These are phyloP conservation scores for Aphrophora alni DNA, from an alignment of 2,888 invertebrate genomes.

Conservation along the genomic window DNA sequence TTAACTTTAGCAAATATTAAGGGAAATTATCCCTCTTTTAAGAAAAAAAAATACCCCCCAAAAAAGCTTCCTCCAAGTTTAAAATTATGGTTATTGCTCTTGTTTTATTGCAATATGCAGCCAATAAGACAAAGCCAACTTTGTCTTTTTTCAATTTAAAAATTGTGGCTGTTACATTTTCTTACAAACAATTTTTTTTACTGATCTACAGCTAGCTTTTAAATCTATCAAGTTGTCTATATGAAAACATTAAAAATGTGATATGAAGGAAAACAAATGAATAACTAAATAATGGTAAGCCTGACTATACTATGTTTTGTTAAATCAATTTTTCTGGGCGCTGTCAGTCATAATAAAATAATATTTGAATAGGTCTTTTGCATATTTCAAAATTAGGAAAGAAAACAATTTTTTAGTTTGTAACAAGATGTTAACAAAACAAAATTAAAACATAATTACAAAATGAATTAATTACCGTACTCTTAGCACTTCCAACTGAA, in stretches of 20 bases:
- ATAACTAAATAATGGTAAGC: not conserved
- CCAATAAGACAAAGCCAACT: constrained; percentile 19
- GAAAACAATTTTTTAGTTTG: too few species aligned
- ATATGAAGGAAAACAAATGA: not conserved
- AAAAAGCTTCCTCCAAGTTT: constrained; percentile 32
- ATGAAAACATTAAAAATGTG: not conserved
- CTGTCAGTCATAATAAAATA: not conserved
- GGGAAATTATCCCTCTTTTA: constrained; percentile 20
- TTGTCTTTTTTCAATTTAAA: constrained; percentile 36
- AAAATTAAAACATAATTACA: too few species aligned
- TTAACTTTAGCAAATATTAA: constrained; percentile 21
- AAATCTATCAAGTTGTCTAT: not conserved
- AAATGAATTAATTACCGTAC: too few species aligned
- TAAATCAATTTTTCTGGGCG: not conserved
- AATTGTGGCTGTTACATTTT: constrained; percentile 36
- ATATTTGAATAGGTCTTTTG: not conserved
- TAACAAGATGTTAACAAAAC: too few species aligned
- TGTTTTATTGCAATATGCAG: constrained; percentile 39
- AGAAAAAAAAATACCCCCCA: constrained; percentile 35
- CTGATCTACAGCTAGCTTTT: constrained; percentile 38
- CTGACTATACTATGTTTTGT: constrained; percentile 2
- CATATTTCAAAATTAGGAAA: not conserved
- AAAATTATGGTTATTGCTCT: constrained; percentile 38
- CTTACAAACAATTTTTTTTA: constrained; percentile 28
- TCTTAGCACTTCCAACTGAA: too few species aligned